Evolutionary conservation across 2,797 vertebrate genomes (phyloP).

Genomic region (Melanotaenia nigrans): DNA sequence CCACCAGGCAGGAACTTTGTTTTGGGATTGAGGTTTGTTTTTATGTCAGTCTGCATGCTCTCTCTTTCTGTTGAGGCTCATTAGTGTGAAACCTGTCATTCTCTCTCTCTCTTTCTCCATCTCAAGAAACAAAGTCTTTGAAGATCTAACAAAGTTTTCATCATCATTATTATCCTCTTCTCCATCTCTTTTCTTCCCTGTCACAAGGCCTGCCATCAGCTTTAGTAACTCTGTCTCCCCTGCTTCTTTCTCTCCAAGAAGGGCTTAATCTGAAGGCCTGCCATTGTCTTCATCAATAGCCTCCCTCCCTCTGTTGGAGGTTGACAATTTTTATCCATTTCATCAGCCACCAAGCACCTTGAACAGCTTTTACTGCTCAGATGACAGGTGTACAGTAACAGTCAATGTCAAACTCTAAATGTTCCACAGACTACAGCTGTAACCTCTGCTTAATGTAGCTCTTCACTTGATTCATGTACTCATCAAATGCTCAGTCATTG

Average conservation of each 20-base stretch:
- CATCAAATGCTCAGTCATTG: background rate
- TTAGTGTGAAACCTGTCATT: conserved; percentile 32
- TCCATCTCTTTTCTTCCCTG: conserved; percentile 9
- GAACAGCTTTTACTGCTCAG: background rate
- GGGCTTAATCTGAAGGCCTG: conserved; percentile 25
- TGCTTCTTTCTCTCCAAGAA: background rate
- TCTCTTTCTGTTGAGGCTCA: conserved; percentile 21
- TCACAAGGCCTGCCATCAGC: conserved; percentile 25
- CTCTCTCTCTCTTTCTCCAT: background rate
- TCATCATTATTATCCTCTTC: conserved; percentile 46
- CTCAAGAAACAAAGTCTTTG: conserved; percentile 31
- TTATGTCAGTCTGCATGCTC: background rate
- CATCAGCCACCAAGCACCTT: background rate
- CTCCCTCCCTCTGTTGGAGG: background rate
- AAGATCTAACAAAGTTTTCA: conserved; percentile 43
- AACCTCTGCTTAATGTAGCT: background rate
- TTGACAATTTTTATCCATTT: conserved; percentile 2
- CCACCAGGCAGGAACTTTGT: background rate
- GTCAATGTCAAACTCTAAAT: background rate
- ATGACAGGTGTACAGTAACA: background rate
- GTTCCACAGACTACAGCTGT: background rate
- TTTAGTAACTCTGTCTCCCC: conserved; percentile 10
- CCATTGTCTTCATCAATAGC: conserved; percentile 27
- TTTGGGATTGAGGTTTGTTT: conserved; percentile 18
- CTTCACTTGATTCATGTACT: background rate